A percentile compares a stretch with the other conserved stretches of the same genome.
These are phyloP conservation scores for Anhinga anhinga DNA, from an alignment of 2,113 vertebrate genomes.

Conservation along the genomic window DNA sequence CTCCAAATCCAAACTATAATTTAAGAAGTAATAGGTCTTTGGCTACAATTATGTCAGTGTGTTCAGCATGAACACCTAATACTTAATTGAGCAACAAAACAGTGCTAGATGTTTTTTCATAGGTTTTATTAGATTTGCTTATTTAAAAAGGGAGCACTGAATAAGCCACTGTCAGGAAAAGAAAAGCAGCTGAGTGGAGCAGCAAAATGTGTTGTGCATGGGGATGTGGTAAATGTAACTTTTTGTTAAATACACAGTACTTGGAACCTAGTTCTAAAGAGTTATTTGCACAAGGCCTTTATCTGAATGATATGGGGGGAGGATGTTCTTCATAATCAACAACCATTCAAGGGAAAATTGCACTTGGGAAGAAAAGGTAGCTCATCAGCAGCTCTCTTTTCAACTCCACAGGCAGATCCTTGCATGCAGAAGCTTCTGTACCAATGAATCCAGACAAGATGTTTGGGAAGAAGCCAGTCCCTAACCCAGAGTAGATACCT, in stretches of 20 bases:
- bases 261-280: conserved; percentile 3
- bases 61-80: not conserved
- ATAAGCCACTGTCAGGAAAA: not conserved
- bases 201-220: conserved; percentile 12
- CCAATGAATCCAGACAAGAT: not conserved
- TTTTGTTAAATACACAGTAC: conserved; percentile 23
- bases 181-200: not conserved
- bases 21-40: not conserved
- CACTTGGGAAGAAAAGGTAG: conserved; percentile 22
- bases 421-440: not conserved
- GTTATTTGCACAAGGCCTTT: conserved; percentile 43
- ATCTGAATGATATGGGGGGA: not conserved
- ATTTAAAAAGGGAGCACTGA: not conserved
- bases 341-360: conserved; percentile 63
- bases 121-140: not conserved
- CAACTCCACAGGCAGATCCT: conserved; percentile 24
- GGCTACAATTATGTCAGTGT: not conserved
- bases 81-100: not conserved
- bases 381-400: conserved; percentile 52
- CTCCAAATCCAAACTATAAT: not conserved
- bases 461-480: not conserved
- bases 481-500: not conserved
- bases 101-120: not conserved
- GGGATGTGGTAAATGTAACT: not conserved
- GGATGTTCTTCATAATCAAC: conserved; percentile 61